A percentile compares a stretch with the other conserved stretches of the same genome.
phyloP scores from a whole-genome alignment of 2,113 vertebrate species.

The Acrocephalus kingi region DNA sequence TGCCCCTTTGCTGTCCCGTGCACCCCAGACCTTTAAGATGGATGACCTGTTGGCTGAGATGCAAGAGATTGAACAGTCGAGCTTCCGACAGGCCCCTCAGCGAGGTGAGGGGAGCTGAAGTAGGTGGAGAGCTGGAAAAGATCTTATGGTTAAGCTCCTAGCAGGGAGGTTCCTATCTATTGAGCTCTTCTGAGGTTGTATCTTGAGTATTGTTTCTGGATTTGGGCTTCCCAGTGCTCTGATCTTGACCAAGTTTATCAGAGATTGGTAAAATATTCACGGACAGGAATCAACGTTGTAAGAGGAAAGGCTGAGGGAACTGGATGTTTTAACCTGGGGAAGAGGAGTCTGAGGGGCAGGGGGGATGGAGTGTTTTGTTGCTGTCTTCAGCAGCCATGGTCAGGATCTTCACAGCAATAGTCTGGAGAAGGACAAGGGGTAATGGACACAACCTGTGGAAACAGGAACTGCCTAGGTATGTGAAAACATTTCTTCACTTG shows the following conservation, averaged over 20 bases:
- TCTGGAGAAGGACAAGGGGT: not conserved
- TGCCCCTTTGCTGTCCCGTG: conserved; percentile 80
- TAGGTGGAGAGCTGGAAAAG: not conserved
- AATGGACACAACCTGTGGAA: not conserved
- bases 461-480: not conserved
- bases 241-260: not conserved
- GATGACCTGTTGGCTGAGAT: conserved; percentile 96
- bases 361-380: not conserved
- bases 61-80: conserved; percentile 98
- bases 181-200: not conserved
- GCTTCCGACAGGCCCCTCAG: conserved; percentile 91
- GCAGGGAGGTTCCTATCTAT: not conserved
- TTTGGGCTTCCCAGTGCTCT: not conserved
- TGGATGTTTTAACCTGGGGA: not conserved
- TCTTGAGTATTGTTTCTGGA: not conserved
- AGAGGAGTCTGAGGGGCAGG: not conserved
- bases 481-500: not conserved
- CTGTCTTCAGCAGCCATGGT: not conserved
- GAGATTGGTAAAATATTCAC: not conserved
- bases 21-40: conserved; percentile 97
- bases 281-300: not conserved
- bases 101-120: conserved; percentile 78
- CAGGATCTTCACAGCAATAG: not conserved
- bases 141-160: not conserved
- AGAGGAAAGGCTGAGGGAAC: not conserved